Conservation (phyloP, 1,140 invertebrate species). For the Sipha flava region DNA sequence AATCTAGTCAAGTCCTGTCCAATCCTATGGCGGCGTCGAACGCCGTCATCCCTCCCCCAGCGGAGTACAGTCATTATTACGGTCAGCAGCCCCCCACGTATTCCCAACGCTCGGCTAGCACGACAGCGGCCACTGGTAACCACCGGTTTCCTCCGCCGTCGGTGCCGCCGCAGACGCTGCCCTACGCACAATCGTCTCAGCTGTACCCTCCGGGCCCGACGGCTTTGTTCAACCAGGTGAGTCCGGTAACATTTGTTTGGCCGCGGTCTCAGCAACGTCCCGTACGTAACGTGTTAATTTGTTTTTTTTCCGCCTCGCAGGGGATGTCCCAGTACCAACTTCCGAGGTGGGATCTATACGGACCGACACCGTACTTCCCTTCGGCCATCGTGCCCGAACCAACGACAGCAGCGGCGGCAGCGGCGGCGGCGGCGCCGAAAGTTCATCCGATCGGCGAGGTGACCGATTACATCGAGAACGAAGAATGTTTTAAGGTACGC, state of each 20-base stretch:
- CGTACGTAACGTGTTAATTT: too few relatives aligned
- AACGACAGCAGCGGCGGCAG: slow-evolving; percentile 53
- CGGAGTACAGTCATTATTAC: not conserved
- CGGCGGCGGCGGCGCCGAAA: slow-evolving; percentile 53
- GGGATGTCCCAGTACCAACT: slow-evolving; percentile 34
- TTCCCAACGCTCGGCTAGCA: not conserved
- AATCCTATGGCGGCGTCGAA: not conserved
- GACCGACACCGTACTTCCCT: slow-evolving; percentile 41
- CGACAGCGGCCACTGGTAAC: not conserved
- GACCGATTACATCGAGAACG: slow-evolving; percentile 66
- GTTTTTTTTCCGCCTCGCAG: not conserved
- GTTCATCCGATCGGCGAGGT: slow-evolving; percentile 68
- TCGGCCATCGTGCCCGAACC: slow-evolving; percentile 44
- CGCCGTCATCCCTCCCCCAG: not conserved
- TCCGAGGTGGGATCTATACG: slow-evolving; percentile 43
- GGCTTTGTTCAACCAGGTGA: slow-evolving; percentile 9
- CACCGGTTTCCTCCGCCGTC: not conserved
- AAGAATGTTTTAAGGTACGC: slow-evolving; percentile 65
- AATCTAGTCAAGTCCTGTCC: slow-evolving; percentile 11
- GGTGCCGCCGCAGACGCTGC: too few relatives aligned
- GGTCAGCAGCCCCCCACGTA: not conserved
- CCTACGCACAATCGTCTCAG: not conserved
- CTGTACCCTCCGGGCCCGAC: not conserved
- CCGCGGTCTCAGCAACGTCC: too few relatives aligned
- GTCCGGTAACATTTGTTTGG: not conserved